phyloP scores from a whole-genome alignment of 2,797 vertebrate species.

The Acrocephalus scirpaceus region DNA sequence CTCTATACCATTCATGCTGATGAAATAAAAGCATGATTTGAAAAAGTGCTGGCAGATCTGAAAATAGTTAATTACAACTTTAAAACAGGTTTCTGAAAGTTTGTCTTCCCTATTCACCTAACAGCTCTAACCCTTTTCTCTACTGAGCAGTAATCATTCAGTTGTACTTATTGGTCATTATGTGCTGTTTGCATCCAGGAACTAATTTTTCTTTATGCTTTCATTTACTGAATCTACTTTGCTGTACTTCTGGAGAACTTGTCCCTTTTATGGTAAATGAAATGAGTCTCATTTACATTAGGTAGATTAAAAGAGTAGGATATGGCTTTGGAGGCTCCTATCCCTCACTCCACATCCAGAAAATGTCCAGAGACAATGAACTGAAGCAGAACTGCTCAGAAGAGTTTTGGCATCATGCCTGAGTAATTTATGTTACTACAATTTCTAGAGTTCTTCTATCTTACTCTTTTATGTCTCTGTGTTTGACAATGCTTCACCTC shows the following conservation, averaged over 20 bases:
- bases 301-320: not conserved
- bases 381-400: not conserved
- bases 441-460: conserved; percentile 5
- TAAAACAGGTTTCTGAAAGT: not conserved
- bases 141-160: not conserved
- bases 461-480: not conserved
- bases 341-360: not conserved
- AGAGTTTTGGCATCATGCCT: not conserved
- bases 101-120: not conserved
- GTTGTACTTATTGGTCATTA: not conserved
- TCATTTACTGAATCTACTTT: not conserved
- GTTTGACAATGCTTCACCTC: conserved; percentile 15
- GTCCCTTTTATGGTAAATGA: not conserved
- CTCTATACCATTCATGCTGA: not conserved
- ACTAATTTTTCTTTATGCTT: not conserved
- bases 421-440: not conserved
- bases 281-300: not conserved
- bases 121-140: not conserved
- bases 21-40: not conserved
- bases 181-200: not conserved
- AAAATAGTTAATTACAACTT: not conserved
- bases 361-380: not conserved
- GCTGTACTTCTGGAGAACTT: not conserved
- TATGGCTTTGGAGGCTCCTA: not conserved
- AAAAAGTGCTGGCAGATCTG: not conserved